A percentile compares a stretch with the other conserved stretches of the same genome.
These are phyloP conservation scores for Harmothoe impar DNA, from an alignment of 2,888 invertebrate genomes.

Conservation along the genomic window DNA sequence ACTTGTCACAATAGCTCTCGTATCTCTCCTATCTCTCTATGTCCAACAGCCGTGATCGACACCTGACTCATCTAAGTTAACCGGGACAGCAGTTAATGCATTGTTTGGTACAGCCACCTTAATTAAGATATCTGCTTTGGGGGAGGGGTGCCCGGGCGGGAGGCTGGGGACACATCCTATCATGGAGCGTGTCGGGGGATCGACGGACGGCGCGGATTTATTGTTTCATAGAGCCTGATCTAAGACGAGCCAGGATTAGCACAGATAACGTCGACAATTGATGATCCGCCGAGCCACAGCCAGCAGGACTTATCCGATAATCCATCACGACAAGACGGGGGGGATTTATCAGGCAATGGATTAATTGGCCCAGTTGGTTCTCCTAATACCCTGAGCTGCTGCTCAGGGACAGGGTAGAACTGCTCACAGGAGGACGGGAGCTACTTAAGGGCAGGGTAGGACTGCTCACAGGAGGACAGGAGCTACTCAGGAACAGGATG, in stretches of 20 bases:
- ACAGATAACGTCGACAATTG: conserved; percentile 47
- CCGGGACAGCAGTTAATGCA: too few relatives aligned
- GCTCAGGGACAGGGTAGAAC: background rate
- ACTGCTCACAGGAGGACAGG: background rate
- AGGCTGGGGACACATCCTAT: background rate
- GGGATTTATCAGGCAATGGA: conserved; percentile 43
- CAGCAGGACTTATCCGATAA: conserved; percentile 41
- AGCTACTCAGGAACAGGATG: background rate
- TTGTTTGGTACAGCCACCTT: background rate
- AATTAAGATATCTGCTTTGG: background rate
- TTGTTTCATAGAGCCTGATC: background rate
- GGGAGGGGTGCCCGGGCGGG: background rate
- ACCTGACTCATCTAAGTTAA: too few relatives aligned
- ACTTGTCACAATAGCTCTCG: too few relatives aligned
- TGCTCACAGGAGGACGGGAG: background rate
- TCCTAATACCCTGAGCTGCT: background rate
- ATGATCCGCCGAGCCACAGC: conserved; percentile 2
- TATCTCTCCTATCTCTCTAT: too few relatives aligned
- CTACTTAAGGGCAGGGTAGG: background rate
- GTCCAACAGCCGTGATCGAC: too few relatives aligned
- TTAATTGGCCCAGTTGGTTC: conserved; percentile 44
- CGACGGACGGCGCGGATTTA: background rate
- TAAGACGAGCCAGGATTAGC: background rate
- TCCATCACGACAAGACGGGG: conserved; percentile 57
- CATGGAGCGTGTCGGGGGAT: background rate